A percentile compares a stretch with the other conserved stretches of the same genome.
These are phyloP conservation scores for Drosophila takahashii DNA, from an alignment of 1,140 invertebrate species.

Conservation along the genomic window DNA sequence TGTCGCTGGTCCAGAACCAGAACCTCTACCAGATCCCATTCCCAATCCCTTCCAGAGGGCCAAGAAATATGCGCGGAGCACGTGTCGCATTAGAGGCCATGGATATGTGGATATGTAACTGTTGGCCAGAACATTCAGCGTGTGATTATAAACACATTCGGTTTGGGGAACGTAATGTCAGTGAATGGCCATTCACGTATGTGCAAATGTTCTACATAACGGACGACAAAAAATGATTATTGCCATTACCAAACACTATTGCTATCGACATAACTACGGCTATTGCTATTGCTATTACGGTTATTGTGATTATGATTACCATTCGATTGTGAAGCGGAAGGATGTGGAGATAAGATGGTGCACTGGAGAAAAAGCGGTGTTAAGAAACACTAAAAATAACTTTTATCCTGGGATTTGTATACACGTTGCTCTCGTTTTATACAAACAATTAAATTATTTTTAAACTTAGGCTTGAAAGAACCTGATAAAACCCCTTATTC, in stretches of 20 bases:
- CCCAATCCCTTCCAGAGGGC: conserved; percentile 40
- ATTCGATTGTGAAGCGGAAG: conserved; percentile 63
- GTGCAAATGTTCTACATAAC: conserved; percentile 71
- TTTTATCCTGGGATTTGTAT: too few species aligned
- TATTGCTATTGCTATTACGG: conserved; percentile 73
- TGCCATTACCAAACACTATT: conserved; percentile 66
- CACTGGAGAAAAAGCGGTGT: conserved; percentile 8
- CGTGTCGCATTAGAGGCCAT: conserved; percentile 74
- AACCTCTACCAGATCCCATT: conserved; percentile 4
- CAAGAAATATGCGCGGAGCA: conserved; percentile 72
- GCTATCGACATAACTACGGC: conserved; percentile 60
- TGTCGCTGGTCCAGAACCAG: conserved; percentile 13
- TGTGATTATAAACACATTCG: conserved; percentile 80
- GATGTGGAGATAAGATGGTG: conserved; percentile 5
- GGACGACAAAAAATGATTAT: conserved; percentile 73
- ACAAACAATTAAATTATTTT: too few species aligned
- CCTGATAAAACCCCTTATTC: background rate
- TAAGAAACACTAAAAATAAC: too few species aligned
- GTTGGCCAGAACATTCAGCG: conserved; percentile 31
- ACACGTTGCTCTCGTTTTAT: too few species aligned
- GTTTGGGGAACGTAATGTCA: conserved; percentile 47
- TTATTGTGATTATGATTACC: conserved; percentile 83
- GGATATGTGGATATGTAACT: conserved; percentile 55
- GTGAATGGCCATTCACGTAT: conserved; percentile 74
- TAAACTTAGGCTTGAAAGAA: background rate